Evolutionary conservation across 2,113 vertebrate genomes (phyloP).

Genomic region (Taurulus bubalis): DNA sequence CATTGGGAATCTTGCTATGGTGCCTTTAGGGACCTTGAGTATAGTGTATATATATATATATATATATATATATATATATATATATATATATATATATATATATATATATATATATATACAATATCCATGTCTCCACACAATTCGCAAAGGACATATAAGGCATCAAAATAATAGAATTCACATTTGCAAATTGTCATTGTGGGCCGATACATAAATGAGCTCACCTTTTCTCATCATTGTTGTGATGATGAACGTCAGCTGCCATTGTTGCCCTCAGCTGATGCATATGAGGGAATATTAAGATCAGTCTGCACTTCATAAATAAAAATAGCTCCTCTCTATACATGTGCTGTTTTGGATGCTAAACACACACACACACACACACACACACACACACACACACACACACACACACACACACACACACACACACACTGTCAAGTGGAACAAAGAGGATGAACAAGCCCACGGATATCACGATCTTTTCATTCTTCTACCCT

Average conservation of each 20-base stretch:
- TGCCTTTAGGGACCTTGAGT: background rate
- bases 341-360: conserved; percentile 12
- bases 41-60: too few species aligned
- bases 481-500: conserved; percentile 9
- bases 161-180: background rate
- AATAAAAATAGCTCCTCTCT: conserved; percentile 13
- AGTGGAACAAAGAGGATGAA: conserved; percentile 33
- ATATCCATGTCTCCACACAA: too few species aligned
- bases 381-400: background rate
- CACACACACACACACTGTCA: conserved; percentile 2
- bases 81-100: too few species aligned
- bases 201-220: background rate
- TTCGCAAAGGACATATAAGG: too few species aligned
- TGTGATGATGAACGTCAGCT: background rate
- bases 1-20: background rate
- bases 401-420: conserved; percentile 3
- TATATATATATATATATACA: too few species aligned
- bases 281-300: conserved; percentile 1
- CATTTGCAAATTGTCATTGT: background rate
- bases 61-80: too few species aligned
- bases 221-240: background rate
- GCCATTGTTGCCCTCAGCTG: background rate
- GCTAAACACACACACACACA: conserved; percentile 17
- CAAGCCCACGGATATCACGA: background rate
- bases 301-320: background rate